A percentile compares a stretch with the other conserved stretches of the same genome.
phyloP scores from a whole-genome alignment of 2,797 vertebrate genomes.

The Periparus ater region DNA sequence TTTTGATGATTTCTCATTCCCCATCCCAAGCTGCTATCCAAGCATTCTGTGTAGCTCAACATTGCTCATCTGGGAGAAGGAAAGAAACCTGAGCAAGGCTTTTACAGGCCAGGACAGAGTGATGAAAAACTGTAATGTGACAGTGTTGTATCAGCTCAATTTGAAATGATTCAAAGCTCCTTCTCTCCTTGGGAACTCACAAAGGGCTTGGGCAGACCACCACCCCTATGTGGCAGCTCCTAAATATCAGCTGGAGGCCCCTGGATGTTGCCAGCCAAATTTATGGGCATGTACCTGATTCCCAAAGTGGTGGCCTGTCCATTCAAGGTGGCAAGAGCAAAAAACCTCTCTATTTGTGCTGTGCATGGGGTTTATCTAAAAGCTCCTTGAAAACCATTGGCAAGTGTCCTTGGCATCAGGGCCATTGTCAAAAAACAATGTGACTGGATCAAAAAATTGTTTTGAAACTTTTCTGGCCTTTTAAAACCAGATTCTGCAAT shows the following conservation, averaged over 20 bases:
- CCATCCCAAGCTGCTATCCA: constrained; percentile 52
- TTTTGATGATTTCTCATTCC: constrained; percentile 34
- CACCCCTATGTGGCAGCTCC: not conserved
- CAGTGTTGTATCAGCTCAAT: constrained; percentile 13
- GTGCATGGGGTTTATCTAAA: not conserved
- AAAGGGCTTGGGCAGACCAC: not conserved
- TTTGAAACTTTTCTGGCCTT: not conserved
- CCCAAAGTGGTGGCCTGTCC: not conserved
- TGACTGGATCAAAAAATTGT: not conserved
- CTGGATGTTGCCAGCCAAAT: not conserved
- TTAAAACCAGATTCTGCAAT: not conserved
- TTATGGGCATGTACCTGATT: not conserved
- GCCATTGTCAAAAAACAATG: not conserved
- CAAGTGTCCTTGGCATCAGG: not conserved
- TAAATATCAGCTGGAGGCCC: not conserved
- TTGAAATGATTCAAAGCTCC: constrained; percentile 17
- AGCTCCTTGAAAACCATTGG: not conserved
- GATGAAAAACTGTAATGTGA: constrained; percentile 44
- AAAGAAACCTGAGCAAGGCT: constrained; percentile 44
- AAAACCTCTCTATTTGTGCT: not conserved
- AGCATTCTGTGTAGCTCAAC: not conserved
- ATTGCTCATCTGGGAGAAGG: constrained; percentile 42
- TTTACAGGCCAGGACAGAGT: constrained; percentile 31
- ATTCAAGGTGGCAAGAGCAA: not conserved
- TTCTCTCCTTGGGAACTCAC: not conserved